Evolutionary conservation across 1,140 invertebrate species (phyloP).

Genomic region (Notospermus geniculatus): DNA sequence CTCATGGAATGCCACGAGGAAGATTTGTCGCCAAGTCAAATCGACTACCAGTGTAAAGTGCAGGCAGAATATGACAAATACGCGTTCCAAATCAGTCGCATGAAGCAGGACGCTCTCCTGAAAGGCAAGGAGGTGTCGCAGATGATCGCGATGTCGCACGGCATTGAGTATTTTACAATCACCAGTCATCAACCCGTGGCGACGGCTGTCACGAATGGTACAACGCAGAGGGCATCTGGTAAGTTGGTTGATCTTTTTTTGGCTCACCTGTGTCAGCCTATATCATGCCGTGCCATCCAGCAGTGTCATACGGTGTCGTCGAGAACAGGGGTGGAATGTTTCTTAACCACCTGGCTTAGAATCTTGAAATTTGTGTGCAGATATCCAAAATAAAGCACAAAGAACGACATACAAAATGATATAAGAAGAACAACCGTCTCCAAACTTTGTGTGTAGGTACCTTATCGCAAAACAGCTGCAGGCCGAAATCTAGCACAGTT

Average conservation of each 20-base stretch:
- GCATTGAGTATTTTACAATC: not conserved
- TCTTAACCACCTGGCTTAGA: too few relatives aligned
- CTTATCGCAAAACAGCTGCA: too few relatives aligned
- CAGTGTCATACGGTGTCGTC: too few relatives aligned
- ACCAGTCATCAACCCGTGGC: constrained; percentile 14
- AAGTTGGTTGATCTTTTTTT: not conserved
- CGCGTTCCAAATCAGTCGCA: constrained; percentile 22
- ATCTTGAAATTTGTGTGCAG: too few relatives aligned
- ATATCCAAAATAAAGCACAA: too few relatives aligned
- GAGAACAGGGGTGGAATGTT: too few relatives aligned
- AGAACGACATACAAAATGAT: too few relatives aligned
- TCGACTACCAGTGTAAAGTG: constrained; percentile 5
- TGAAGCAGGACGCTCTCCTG: constrained; percentile 32
- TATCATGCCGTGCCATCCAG: not conserved
- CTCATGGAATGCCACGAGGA: constrained; percentile 47
- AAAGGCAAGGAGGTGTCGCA: constrained; percentile 18
- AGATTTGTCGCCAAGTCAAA: constrained; percentile 25
- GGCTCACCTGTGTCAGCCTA: not conserved
- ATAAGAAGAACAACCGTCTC: too few relatives aligned
- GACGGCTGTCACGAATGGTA: constrained; percentile 11
- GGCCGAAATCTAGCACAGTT: too few relatives aligned
- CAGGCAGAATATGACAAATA: constrained; percentile 21
- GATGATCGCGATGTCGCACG: not conserved
- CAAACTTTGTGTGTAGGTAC: too few relatives aligned
- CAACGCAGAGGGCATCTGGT: constrained; percentile 14